phyloP scores from a whole-genome alignment of 1,140 invertebrate species.

The Neelides sp. region DNA sequence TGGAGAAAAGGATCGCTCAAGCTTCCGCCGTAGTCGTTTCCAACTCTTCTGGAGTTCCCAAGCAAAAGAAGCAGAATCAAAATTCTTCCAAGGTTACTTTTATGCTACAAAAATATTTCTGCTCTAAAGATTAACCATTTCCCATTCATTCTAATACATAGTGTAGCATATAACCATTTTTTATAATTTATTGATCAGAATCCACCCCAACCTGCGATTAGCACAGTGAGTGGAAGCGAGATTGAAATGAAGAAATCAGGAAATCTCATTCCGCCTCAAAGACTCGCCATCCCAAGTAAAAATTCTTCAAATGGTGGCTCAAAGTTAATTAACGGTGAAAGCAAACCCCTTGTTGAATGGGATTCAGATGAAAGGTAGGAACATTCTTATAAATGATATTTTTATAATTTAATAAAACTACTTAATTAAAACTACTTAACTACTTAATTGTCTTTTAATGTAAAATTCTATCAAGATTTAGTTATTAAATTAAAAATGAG shows the following conservation, averaged over 20 bases:
- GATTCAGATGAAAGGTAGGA: constrained; percentile 28
- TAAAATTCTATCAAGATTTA: not conserved
- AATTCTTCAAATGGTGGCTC: not conserved
- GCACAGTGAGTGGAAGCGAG: not conserved
- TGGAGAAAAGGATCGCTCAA: not conserved
- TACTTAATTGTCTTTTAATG: not conserved
- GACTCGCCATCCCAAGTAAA: not conserved
- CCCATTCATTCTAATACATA: no score
- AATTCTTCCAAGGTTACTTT: no score
- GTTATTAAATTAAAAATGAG: not conserved
- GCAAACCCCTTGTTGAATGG: constrained; percentile 28
- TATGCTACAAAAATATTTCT: no score
- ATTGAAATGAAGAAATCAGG: no score
- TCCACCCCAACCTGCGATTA: not conserved
- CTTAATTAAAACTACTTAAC: not conserved
- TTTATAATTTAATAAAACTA: not conserved
- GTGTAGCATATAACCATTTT: not conserved
- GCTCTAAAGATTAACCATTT: no score
- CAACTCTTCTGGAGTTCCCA: no score
- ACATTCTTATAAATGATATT: not conserved
- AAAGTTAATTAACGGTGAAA: constrained; percentile 10
- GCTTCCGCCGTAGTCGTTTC: no score
- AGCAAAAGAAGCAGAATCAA: no score
- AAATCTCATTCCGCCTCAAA: no score
- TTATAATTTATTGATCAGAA: not conserved